phyloP scores from a whole-genome alignment of 2,888 invertebrate species.

The Morinoia aosen region DNA sequence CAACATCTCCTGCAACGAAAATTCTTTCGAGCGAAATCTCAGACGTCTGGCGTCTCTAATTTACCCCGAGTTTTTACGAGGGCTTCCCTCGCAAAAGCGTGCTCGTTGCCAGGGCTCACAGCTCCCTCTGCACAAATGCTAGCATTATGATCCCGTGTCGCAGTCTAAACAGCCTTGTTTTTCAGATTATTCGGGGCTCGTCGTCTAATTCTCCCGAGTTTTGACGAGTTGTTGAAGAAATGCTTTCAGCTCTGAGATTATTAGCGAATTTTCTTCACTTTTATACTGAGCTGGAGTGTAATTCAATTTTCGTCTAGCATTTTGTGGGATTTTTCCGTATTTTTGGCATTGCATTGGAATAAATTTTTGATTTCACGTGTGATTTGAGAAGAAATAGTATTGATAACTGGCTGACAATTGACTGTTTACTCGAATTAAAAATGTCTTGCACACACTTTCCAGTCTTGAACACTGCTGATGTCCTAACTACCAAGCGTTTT shows the following conservation, averaged over 20 bases:
- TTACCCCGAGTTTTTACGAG: conserved; percentile 16
- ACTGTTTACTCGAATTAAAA: no score
- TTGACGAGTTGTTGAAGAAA: neutral
- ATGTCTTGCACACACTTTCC: no score
- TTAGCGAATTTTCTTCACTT: neutral
- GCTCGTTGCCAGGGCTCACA: neutral
- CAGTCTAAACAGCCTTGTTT: conserved; percentile 21
- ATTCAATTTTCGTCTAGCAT: no score
- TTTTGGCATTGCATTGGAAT: neutral
- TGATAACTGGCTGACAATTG: no score
- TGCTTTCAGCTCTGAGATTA: neutral
- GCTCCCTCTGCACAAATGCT: conserved; percentile 6
- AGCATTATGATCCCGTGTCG: neutral
- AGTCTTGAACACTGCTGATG: no score
- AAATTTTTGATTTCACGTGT: no score
- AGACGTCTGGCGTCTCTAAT: conserved; percentile 20
- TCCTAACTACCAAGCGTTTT: no score
- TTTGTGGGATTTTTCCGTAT: neutral
- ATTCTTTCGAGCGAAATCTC: neutral
- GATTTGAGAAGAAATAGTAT: no score
- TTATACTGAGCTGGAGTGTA: neutral
- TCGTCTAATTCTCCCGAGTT: neutral
- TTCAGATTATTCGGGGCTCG: neutral
- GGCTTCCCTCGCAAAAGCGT: neutral
- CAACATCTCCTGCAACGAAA: neutral